Conservation (phyloP, 2,888 invertebrate genomes). For the Tholera decimalis region DNA sequence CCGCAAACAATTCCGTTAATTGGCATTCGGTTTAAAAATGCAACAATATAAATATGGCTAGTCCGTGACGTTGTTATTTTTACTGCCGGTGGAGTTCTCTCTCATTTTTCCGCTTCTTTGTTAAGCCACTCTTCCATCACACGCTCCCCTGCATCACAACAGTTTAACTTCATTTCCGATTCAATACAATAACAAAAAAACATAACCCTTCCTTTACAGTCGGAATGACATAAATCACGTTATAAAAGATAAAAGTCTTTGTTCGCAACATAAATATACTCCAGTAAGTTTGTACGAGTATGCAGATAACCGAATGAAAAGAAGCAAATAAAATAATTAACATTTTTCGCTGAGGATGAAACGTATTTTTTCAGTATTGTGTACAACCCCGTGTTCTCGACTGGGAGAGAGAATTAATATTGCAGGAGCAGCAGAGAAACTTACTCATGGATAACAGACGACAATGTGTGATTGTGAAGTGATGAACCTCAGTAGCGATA, state of each 20-base stretch:
- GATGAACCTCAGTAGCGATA: slow-evolving; percentile 1
- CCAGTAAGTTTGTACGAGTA: slow-evolving; percentile 59
- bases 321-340: slow-evolving; percentile 69
- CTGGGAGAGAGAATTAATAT: slow-evolving; percentile 64
- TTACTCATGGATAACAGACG: background rate
- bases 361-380: slow-evolving; percentile 59
- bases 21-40: slow-evolving; percentile 25
- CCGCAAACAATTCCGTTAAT: slow-evolving; percentile 20
- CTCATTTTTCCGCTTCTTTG: slow-evolving; percentile 11
- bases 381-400: slow-evolving; percentile 23
- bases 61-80: slow-evolving; percentile 24
- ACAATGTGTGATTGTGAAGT: slow-evolving; percentile 31
- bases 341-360: slow-evolving; percentile 56
- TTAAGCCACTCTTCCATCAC: slow-evolving; percentile 31
- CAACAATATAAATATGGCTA: slow-evolving; percentile 36
- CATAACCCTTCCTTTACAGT: too few relatives aligned
- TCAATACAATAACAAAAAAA: slow-evolving; percentile 54
- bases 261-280: slow-evolving; percentile 55
- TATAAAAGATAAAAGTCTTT: slow-evolving; percentile 57
- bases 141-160: slow-evolving; percentile 33
- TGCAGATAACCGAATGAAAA: slow-evolving; percentile 65
- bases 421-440: slow-evolving; percentile 42
- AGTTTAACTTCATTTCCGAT: slow-evolving; percentile 49
- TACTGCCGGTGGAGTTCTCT: background rate
- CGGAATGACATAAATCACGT: slow-evolving; percentile 59